These are phyloP conservation scores for Thymallus thymallus DNA, from an alignment of 2,113 vertebrate species.

Conservation along the genomic window DNA sequence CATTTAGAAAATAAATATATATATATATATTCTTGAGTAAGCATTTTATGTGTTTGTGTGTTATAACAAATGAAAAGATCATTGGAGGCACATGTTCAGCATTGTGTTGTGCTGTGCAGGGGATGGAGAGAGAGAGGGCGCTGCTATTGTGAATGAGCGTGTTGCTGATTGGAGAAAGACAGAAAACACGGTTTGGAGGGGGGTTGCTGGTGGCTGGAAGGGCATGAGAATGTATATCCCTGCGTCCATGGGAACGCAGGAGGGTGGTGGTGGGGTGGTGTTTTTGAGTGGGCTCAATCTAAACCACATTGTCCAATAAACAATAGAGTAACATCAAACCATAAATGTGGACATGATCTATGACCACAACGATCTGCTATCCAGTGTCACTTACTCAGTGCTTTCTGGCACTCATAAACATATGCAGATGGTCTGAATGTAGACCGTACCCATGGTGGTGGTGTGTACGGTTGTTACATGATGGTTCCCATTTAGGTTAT, in stretches of 20 bases:
- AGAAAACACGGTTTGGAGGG: constrained; percentile 10
- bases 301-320: constrained; percentile 63
- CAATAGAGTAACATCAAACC: constrained; percentile 29
- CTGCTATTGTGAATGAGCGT: constrained; percentile 59
- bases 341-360: constrained; percentile 36
- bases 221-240: constrained; percentile 76
- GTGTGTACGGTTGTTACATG: background rate
- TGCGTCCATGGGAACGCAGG: constrained; percentile 64
- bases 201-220: constrained; percentile 52
- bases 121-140: constrained; percentile 24
- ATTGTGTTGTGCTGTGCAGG: constrained; percentile 38
- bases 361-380: constrained; percentile 17
- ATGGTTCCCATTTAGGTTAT: constrained; percentile 11
- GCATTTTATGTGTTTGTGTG: constrained; percentile 32
- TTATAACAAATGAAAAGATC: constrained; percentile 58
- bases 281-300: constrained; percentile 37
- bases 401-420: constrained; percentile 9
- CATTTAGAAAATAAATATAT: no score
- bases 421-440: constrained; percentile 2
- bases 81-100: constrained; percentile 72
- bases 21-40: background rate
- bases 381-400: constrained; percentile 19
- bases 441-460: background rate
- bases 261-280: constrained; percentile 24
- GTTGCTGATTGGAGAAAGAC: constrained; percentile 60